Conservation (phyloP, 2,113 vertebrate genomes). For the Hucho hucho region DNA sequence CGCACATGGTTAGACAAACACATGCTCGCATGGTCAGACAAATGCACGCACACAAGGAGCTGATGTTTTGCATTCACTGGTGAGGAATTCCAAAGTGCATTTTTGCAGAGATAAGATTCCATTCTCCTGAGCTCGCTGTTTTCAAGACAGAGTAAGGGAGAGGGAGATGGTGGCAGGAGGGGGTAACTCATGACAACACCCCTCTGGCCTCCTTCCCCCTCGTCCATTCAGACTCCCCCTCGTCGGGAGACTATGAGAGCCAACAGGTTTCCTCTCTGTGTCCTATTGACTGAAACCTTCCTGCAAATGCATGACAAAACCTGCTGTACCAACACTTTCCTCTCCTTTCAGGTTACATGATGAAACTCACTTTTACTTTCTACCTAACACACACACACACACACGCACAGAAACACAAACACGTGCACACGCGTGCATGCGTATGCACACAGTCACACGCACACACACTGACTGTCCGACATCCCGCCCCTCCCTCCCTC, state of each 20-base stretch:
- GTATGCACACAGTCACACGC: conserved; percentile 23
- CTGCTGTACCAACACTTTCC: conserved; percentile 7
- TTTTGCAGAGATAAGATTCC: conserved; percentile 71
- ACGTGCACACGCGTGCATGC: conserved; percentile 14
- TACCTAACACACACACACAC: conserved; percentile 7
- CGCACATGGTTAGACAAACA: conserved; percentile 16
- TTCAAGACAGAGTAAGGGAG: conserved; percentile 26
- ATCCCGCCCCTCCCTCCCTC: conserved; percentile 13
- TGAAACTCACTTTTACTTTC: conserved; percentile 12
- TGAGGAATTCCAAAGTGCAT: conserved; percentile 61
- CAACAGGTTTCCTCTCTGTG: conserved; percentile 25
- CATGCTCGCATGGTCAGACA: background rate
- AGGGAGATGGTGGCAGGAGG: conserved; percentile 18
- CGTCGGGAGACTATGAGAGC: conserved; percentile 27
- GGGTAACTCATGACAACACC: conserved; percentile 20
- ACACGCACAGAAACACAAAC: conserved; percentile 22
- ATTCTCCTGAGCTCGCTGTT: conserved; percentile 63
- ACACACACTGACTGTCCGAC: conserved; percentile 6
- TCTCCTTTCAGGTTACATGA: conserved; percentile 20
- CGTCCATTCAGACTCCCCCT: background rate
- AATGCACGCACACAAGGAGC: conserved; percentile 32
- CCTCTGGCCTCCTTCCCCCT: conserved; percentile 2
- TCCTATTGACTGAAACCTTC: conserved; percentile 27
- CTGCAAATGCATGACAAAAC: conserved; percentile 26
- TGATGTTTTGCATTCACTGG: conserved; percentile 52